These are phyloP conservation scores for fruit fly (Drosophila melanogaster) DNA, from an alignment of 1,140 invertebrate genomes.

Conservation along the genomic window Release_6_plus_ISO1_MT NT_037436.4:2598001-2598500, in stretches of 20 bases:
- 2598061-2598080: constrained; percentile 48
- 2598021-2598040: constrained; percentile 1
- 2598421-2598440: constrained; percentile 61
- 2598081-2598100: constrained; percentile 12
- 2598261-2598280: constrained; percentile 31
- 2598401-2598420: constrained; percentile 58
- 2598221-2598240: constrained; percentile 48
- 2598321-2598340: constrained; percentile 44
- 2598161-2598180: constrained; percentile 10
- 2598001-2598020: constrained; percentile 37
- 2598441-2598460: background rate
- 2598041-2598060: constrained; percentile 70
- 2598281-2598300: constrained; percentile 45
- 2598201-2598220: constrained; percentile 61
- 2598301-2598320: constrained; percentile 57
- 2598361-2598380: constrained; percentile 17
- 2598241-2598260: background rate
- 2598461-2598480: constrained; percentile 31
- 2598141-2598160: constrained; percentile 57
- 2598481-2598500: constrained; percentile 66
- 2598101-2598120: constrained; percentile 40
- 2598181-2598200: constrained; percentile 49
- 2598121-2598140: constrained; percentile 64
- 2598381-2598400: constrained; percentile 11
- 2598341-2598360: constrained; percentile 47